These are phyloP conservation scores for Rhinichthys osculus DNA, from an alignment of 2,797 vertebrate species.

Conservation along the genomic window DNA sequence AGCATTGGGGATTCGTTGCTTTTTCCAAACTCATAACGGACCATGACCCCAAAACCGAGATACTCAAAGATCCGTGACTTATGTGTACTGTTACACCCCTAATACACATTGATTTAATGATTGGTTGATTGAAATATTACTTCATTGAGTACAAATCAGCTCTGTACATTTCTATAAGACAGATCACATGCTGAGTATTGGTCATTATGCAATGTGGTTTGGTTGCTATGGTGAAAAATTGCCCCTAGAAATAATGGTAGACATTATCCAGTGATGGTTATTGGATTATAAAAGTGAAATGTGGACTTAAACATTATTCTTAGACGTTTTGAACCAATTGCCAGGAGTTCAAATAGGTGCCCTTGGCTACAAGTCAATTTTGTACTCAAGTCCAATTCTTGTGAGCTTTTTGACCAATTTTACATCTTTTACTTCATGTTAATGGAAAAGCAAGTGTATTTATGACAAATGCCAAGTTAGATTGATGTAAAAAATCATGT, in stretches of 20 bases:
- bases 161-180: neutral
- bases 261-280: slow-evolving; percentile 4
- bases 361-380: neutral
- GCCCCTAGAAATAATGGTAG: neutral
- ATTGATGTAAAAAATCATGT: neutral
- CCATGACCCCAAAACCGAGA: no score
- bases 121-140: neutral
- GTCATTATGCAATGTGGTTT: neutral
- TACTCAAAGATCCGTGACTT: no score
- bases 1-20: no score
- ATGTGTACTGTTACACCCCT: no score
- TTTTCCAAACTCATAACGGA: no score
- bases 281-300: neutral
- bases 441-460: neutral
- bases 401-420: neutral
- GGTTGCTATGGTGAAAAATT: slow-evolving; percentile 19
- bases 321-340: neutral
- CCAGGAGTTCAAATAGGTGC: neutral
- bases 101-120: neutral
- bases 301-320: neutral
- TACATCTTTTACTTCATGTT: neutral
- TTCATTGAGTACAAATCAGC: neutral
- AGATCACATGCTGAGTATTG: neutral
- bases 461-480: neutral
- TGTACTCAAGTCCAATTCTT: neutral